A percentile compares a stretch with the other conserved stretches of the same genome.
Evolutionary conservation across 2,888 invertebrate species (phyloP).

Genomic region (Linnaemya tessellans): DNA sequence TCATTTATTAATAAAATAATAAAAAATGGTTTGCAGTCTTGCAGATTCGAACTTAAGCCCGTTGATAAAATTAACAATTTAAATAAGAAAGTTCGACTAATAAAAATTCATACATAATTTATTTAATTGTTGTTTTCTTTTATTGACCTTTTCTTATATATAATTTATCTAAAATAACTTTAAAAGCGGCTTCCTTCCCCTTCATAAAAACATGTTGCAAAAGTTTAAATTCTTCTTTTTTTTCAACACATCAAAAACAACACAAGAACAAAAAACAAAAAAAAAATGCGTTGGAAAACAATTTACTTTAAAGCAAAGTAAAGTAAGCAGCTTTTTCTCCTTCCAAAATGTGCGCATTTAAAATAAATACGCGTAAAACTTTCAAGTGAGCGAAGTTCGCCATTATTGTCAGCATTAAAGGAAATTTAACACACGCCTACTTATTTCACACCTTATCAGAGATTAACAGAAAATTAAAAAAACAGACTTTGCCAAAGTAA

Average conservation of each 20-base stretch:
- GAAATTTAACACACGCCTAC: constrained; percentile 64
- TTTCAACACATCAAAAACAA: neutral
- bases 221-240: constrained; percentile 38
- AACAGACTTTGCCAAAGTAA: constrained; percentile 36
- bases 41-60: too few species aligned
- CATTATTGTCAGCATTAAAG: constrained; percentile 45
- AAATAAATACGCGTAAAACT: constrained; percentile 16
- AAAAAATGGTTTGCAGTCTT: too few species aligned
- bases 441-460: constrained; percentile 69
- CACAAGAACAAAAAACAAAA: constrained; percentile 28
- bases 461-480: constrained; percentile 52
- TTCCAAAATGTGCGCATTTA: constrained; percentile 43
- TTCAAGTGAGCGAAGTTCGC: constrained; percentile 22
- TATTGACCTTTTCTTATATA: too few species aligned
- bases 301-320: constrained; percentile 54
- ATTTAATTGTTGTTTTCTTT: too few species aligned
- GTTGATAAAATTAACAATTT: too few species aligned
- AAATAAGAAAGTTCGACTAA: too few species aligned
- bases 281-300: constrained; percentile 46
- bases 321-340: constrained; percentile 48
- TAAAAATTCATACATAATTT: too few species aligned
- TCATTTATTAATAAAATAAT: too few species aligned
- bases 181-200: constrained; percentile 2
- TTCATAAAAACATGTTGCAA: constrained; percentile 47
- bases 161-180: too few species aligned